Percentiles rank a stretch among this genome's conserved stretches.
Conservation (phyloP, 2,888 invertebrate species). For the Antitype chi region DNA sequence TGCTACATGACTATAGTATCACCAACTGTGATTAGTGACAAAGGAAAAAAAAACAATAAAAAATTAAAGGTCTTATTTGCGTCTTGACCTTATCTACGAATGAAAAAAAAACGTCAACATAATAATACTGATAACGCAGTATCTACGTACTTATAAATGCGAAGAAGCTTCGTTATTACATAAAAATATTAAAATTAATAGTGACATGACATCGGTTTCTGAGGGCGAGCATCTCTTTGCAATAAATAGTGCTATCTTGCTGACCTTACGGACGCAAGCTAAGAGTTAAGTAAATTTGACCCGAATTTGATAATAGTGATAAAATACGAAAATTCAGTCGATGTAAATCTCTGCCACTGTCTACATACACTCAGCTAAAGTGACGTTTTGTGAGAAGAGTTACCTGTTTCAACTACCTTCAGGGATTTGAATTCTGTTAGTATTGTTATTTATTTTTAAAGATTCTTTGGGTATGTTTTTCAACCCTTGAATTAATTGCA, state of each 20-base stretch:
- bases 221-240: constrained; percentile 22
- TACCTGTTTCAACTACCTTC: constrained; percentile 9
- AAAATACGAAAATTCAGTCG: constrained; percentile 70
- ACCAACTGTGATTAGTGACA: not conserved
- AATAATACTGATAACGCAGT: constrained; percentile 5
- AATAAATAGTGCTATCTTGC: constrained; percentile 63
- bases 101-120: constrained; percentile 3
- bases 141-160: not conserved
- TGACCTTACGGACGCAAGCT: constrained; percentile 71
- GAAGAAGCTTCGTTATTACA: constrained; percentile 4
- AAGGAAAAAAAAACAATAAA: not conserved
- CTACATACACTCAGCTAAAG: constrained; percentile 58
- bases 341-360: constrained; percentile 70
- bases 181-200: constrained; percentile 18
- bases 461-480: not conserved
- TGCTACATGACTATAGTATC: not conserved
- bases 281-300: constrained; percentile 72
- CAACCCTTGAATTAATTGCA: not conserved
- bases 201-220: constrained; percentile 4
- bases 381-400: constrained; percentile 34
- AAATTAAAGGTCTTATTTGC: not conserved
- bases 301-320: constrained; percentile 69
- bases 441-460: not conserved
- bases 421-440: constrained; percentile 23
- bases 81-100: not conserved